phyloP scores from a whole-genome alignment of 1,140 invertebrate genomes.

The Spodoptera litura region DNA sequence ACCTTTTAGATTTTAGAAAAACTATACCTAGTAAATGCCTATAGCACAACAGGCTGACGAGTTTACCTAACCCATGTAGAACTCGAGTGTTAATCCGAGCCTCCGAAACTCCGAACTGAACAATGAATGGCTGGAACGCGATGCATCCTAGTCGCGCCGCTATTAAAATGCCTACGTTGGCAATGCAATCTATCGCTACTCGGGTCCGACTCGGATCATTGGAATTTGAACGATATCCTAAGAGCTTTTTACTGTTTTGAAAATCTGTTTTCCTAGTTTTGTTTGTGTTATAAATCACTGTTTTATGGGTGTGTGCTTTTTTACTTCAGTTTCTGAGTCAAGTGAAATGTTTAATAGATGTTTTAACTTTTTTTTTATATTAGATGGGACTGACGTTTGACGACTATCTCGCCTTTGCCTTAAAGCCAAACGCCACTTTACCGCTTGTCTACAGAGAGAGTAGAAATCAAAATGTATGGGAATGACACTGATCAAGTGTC shows the following conservation, averaged over 20 bases:
- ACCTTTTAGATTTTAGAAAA: too few species aligned
- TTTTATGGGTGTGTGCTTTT: too few species aligned
- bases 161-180: conserved; percentile 32
- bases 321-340: too few species aligned
- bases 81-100: neutral
- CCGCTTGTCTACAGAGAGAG: too few species aligned
- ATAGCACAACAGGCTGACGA: neutral
- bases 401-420: too few species aligned
- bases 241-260: conserved; percentile 5
- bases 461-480: too few species aligned
- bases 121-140: conserved; percentile 23
- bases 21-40: too few species aligned
- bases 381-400: too few species aligned
- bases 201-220: conserved; percentile 4
- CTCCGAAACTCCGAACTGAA: neutral
- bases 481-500: too few species aligned
- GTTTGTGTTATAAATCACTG: neutral
- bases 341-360: too few species aligned
- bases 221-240: conserved; percentile 8
- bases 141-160: conserved; percentile 11
- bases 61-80: neutral
- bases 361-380: too few species aligned
- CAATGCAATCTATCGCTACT: conserved; percentile 18
- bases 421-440: too few species aligned
- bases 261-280: neutral